These are phyloP conservation scores for Platichthys stellatus DNA, from an alignment of 2,113 vertebrate species.

Conservation along the genomic window DNA sequence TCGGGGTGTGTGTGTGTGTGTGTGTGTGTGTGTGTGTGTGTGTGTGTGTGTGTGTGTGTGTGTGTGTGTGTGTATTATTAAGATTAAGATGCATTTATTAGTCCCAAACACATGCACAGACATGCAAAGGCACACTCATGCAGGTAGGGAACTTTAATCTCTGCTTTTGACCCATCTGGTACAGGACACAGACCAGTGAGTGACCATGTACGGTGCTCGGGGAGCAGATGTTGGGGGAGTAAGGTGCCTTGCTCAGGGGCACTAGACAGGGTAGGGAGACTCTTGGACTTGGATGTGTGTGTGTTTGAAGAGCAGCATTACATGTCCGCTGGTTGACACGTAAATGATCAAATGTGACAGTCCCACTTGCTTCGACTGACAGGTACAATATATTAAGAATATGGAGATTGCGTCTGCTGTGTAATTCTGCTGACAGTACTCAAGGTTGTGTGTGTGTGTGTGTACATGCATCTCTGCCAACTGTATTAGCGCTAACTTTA, in stretches of 20 bases:
- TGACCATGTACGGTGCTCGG: no score
- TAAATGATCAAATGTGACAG: slow-evolving; percentile 65
- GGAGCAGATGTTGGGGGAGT: no score
- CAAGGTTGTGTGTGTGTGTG: slow-evolving; percentile 43
- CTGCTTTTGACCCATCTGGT: no score
- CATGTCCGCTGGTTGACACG: slow-evolving; percentile 45
- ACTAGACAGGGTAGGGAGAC: no score
- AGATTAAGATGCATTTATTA: no score
- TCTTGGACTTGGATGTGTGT: background rate
- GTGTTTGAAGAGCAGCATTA: slow-evolving; percentile 17
- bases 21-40: slow-evolving; percentile 16
- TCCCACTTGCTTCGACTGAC: slow-evolving; percentile 75
- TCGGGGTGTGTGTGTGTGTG: slow-evolving; percentile 10
- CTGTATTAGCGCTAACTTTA: slow-evolving; percentile 64
- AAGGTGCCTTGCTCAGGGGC: no score
- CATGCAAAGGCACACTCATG: no score
- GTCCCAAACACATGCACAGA: no score
- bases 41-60: slow-evolving; percentile 29
- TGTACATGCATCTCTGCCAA: slow-evolving; percentile 45
- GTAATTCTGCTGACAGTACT: slow-evolving; percentile 68
- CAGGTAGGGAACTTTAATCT: no score
- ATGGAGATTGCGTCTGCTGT: slow-evolving; percentile 65
- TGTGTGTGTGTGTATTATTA: slow-evolving; percentile 29
- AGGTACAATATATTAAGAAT: slow-evolving; percentile 74
- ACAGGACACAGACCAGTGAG: no score